Evolutionary conservation across 2,113 vertebrate species (phyloP), one percentile per base, ranked within the genome.

Genomic region (Proteles cristata): DNA sequence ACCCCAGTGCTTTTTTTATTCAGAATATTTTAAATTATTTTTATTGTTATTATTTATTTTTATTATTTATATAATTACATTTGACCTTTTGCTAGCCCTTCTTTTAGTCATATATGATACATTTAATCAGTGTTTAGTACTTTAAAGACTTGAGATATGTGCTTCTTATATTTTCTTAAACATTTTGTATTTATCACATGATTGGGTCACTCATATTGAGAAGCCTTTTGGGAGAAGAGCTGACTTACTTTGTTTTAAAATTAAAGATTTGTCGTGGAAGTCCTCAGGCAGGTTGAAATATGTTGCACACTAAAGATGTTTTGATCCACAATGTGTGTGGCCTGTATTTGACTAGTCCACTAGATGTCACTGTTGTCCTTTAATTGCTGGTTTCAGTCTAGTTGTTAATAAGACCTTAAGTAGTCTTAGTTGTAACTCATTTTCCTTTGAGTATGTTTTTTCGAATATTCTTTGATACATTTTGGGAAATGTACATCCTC

Each of bases 361-460:
- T 98, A 99, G 99, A 98, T 99, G 99, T 99, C 98, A 98, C 7
- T 96, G 88, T 98, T 98, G 98, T 80, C 96, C 93, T 97, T 91
- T 97, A 97, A 95, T 96, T 35, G 97, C 0, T 95, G 11, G 25
- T 76, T 65, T 94, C 53, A 5, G 1, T 3, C 55, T 68, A 10
- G 10, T 31, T 68, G 23, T 83, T 90, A 43, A 0, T 73, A 95
- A 26, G 61, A 50, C 58, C 31, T 90, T 23, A 76, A 55, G 11
- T 43, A 77, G 87, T 63, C 79, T 90, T 86, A 48, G 31, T 58
- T 81, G 74, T 77, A 77, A 77, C 25, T 94, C 19, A 28, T 94
- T 81, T 96, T 97, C 93, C 65, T 43, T 79, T 25, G 66, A 90
- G 35, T 77, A 16, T 86, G 50, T 88, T 33, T 76, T 68, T 79